A percentile compares a stretch with the other conserved stretches of the same genome.
phyloP scores from a whole-genome alignment of 2,888 invertebrate genomes.

The Mactromeris polynyma region DNA sequence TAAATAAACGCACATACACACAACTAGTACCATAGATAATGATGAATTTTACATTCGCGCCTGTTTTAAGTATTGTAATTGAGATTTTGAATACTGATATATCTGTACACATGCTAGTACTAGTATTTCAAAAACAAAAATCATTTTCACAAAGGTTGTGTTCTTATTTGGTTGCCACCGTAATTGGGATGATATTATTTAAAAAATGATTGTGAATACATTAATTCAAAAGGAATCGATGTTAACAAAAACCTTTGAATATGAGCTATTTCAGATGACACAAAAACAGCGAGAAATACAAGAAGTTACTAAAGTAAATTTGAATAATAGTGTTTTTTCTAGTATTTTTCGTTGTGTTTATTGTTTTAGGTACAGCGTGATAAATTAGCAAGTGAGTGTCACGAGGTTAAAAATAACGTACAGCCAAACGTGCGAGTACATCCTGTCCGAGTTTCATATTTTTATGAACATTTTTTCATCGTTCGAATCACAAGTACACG shows the following conservation, averaged over 20 bases:
- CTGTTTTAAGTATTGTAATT: too few species aligned
- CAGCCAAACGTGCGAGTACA: background rate
- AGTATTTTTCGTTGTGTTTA: too few species aligned
- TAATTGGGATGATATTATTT: background rate
- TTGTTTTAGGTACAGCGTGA: background rate
- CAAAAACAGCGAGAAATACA: background rate
- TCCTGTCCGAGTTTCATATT: background rate
- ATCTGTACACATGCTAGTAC: too few species aligned
- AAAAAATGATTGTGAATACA: background rate
- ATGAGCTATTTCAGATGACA: background rate
- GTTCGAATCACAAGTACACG: too few species aligned
- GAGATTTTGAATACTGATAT: too few species aligned
- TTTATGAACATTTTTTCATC: background rate
- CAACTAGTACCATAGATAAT: too few species aligned
- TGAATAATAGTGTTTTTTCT: background rate
- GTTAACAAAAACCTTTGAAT: background rate
- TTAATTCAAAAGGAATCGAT: background rate
- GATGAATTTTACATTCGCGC: too few species aligned
- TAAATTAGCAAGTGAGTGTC: background rate
- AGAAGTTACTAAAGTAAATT: background rate
- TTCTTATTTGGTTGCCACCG: too few species aligned
- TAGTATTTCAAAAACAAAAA: too few species aligned
- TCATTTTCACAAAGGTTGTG: too few species aligned
- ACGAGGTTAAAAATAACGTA: background rate
- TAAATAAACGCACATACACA: too few species aligned